phyloP scores from a whole-genome alignment of 2,888 invertebrate genomes.

The Apamea sordens region DNA sequence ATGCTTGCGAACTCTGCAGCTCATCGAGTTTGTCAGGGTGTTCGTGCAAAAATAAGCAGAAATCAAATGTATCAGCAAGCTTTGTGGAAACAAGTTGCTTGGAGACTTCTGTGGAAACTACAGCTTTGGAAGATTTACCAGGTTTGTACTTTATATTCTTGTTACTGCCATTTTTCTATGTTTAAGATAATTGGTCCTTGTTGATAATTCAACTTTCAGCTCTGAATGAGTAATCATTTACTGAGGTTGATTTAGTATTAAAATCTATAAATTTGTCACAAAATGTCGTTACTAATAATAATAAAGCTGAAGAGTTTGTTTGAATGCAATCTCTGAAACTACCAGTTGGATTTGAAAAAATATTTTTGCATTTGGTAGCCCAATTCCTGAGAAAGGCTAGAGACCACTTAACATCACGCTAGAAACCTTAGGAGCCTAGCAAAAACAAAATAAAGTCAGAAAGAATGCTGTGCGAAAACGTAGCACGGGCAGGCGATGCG shows the following conservation, averaged over 20 bases:
- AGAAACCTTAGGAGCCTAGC: not conserved
- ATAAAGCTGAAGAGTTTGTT: not conserved
- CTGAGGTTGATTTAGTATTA: not conserved
- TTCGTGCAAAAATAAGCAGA: slow-evolving; percentile 72
- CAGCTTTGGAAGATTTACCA: slow-evolving; percentile 84
- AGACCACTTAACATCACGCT: not conserved
- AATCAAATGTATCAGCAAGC: slow-evolving; percentile 54
- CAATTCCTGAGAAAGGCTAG: not conserved
- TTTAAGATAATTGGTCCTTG: slow-evolving; percentile 3
- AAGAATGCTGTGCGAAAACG: too few relatives aligned
- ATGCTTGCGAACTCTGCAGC: slow-evolving; percentile 76
- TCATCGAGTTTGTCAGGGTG: slow-evolving; percentile 73
- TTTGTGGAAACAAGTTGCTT: slow-evolving; percentile 66
- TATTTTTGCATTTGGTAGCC: not conserved
- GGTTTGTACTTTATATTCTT: slow-evolving; percentile 71
- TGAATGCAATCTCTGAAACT: not conserved
- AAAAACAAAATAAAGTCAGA: not conserved
- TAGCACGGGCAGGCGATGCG: too few relatives aligned
- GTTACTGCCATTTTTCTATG: not conserved
- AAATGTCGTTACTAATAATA: not conserved
- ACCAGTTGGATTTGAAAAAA: too few relatives aligned
- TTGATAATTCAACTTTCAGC: slow-evolving; percentile 21
- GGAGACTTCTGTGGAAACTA: slow-evolving; percentile 81
- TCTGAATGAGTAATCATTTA: not conserved
- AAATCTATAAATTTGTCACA: not conserved